Percentiles rank a stretch among this genome's conserved stretches.
Evolutionary conservation across 2,888 invertebrate species (phyloP).

Genomic region (Thereva unica): DNA sequence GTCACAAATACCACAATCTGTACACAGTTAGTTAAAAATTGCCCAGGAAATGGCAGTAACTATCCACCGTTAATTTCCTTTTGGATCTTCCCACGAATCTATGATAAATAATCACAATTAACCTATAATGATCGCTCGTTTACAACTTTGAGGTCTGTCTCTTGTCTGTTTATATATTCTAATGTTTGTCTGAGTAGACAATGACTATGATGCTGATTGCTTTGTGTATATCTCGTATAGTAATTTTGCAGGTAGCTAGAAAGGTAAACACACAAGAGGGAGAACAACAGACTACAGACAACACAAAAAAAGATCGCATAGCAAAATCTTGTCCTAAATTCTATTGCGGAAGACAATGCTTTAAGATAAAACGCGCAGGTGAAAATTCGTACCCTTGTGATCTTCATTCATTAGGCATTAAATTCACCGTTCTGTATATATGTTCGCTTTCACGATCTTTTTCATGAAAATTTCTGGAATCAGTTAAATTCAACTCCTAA

Average conservation of each 20-base stretch:
- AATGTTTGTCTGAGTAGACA: background rate
- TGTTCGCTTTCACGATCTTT: background rate
- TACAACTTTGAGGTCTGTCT: background rate
- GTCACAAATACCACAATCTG: constrained; percentile 4
- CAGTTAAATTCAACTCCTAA: constrained; percentile 9
- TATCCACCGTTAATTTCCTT: constrained; percentile 24
- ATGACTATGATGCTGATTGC: background rate
- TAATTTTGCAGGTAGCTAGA: constrained; percentile 9
- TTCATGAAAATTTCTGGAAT: constrained; percentile 2
- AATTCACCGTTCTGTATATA: constrained; percentile 2
- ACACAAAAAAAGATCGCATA: constrained; percentile 2
- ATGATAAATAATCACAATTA: constrained; percentile 12
- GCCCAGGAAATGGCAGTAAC: constrained; percentile 3
- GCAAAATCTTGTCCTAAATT: constrained; percentile 1
- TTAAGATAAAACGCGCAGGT: constrained; percentile 1
- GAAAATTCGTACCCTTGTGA: constrained; percentile 12
- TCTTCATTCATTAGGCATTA: constrained; percentile 10
- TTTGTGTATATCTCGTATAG: too few species aligned
- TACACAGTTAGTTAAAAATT: constrained; percentile 1
- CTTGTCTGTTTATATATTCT: constrained; percentile 4
- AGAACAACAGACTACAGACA: background rate
- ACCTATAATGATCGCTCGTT: constrained; percentile 19
- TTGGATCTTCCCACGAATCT: constrained; percentile 21
- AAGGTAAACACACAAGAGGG: constrained; percentile 13
- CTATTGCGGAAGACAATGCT: constrained; percentile 1